These are phyloP conservation scores for Hycleus phaleratus DNA, from an alignment of 1,140 invertebrate genomes.

Conservation along the genomic window DNA sequence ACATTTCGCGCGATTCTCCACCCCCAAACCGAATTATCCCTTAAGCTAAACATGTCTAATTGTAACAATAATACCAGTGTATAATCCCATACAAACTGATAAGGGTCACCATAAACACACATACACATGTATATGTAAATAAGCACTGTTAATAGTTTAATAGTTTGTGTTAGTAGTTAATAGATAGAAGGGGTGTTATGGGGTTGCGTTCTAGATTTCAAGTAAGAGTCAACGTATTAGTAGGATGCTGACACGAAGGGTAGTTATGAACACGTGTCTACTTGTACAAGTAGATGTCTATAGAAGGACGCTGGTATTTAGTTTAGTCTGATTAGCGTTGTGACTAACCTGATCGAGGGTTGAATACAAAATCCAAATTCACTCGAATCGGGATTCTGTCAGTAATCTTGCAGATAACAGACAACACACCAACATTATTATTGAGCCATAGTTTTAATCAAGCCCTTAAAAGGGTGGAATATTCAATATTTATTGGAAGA, in stretches of 20 bases:
- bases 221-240: slow-evolving; percentile 16
- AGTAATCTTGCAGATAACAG: too few species aligned
- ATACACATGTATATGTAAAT: slow-evolving; percentile 13
- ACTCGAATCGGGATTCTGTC: too few species aligned
- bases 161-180: slow-evolving; percentile 2
- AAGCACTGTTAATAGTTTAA: slow-evolving; percentile 17
- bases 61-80: too few species aligned
- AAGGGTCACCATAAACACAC: not conserved
- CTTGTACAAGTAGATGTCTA: not conserved
- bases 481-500: too few species aligned
- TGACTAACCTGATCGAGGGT: slow-evolving; percentile 14
- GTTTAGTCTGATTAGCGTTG: slow-evolving; percentile 21
- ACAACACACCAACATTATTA: too few species aligned
- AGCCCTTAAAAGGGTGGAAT: too few species aligned
- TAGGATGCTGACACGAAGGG: slow-evolving; percentile 18
- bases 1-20: slow-evolving; percentile 1
- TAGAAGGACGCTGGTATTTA: slow-evolving; percentile 13
- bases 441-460: too few species aligned
- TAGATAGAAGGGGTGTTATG: not conserved
- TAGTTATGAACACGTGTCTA: slow-evolving; percentile 25
- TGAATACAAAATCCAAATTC: slow-evolving; percentile 15
- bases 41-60: too few species aligned
- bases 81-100: too few species aligned
- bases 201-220: slow-evolving; percentile 12
- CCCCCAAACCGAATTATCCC: too few species aligned